Conservation (phyloP, 1,140 invertebrate genomes). For the Lineus longissimus region DNA sequence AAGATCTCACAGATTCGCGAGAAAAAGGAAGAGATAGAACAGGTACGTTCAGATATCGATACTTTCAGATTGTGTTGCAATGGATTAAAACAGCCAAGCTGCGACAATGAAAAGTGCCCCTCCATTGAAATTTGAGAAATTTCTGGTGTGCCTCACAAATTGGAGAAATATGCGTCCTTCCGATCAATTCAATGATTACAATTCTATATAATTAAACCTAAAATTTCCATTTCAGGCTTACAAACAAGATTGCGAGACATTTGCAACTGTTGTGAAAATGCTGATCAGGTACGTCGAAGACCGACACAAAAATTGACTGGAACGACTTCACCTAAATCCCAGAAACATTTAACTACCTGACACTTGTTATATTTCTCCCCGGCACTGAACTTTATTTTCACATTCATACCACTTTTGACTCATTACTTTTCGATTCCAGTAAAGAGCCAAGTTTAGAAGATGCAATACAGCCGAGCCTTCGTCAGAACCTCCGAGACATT, state of each 20-base stretch:
- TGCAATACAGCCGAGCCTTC: constrained; percentile 15
- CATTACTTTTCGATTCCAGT: constrained; percentile 13
- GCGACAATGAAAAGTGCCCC: no score
- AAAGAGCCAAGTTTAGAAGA: constrained; percentile 23
- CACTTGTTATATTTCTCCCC: no score
- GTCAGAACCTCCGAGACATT: constrained; percentile 23
- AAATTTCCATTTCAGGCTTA: constrained; percentile 16
- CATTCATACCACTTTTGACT: no score
- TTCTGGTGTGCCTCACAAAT: no score
- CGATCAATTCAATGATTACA: not conserved
- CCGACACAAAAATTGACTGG: not conserved
- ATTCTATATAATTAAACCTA: not conserved
- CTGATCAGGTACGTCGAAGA: constrained; percentile 17
- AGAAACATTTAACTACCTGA: no score
- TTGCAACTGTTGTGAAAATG: constrained; percentile 23
- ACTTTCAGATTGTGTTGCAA: no score
- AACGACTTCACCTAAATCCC: no score
- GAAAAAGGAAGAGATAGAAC: constrained; percentile 24
- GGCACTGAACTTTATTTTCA: no score
- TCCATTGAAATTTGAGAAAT: no score
- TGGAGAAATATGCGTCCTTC: no score
- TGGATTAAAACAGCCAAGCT: no score
- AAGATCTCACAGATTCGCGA: constrained; percentile 16
- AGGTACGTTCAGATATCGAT: not conserved
- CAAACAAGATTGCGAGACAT: constrained; percentile 25